These are phyloP conservation scores for Polypterus senegalus DNA, from an alignment of 2,113 vertebrate species.

Conservation along the genomic window DNA sequence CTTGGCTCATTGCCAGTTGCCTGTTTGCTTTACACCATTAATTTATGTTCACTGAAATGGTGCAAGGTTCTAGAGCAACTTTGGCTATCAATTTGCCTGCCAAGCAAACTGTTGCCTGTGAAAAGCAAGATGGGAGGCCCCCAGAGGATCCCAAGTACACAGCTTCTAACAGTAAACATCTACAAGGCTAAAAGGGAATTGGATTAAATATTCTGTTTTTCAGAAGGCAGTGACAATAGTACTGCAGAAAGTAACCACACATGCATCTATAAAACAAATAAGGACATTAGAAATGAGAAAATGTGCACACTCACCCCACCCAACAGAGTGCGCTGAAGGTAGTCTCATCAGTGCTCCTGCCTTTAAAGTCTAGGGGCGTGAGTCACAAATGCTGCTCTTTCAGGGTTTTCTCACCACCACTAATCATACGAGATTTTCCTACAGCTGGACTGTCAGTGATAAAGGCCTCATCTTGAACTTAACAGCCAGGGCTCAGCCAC, in stretches of 20 bases:
- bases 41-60: conserved; percentile 84
- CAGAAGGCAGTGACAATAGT: conserved; percentile 20
- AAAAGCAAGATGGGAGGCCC: conserved; percentile 50
- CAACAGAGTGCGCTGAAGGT: not conserved
- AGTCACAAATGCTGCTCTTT: not conserved
- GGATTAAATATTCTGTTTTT: conserved; percentile 48
- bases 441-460: not conserved
- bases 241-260: not conserved
- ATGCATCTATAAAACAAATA: not conserved
- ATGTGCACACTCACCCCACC: conserved; percentile 8
- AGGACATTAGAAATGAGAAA: not conserved
- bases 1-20: conserved; percentile 64
- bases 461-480: not conserved
- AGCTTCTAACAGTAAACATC: conserved; percentile 50
- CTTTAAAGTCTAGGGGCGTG: not conserved
- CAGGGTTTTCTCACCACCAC: not conserved
- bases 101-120: conserved; percentile 58
- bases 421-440: not conserved
- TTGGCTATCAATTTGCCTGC: conserved; percentile 63
- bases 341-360: not conserved
- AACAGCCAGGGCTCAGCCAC: not conserved
- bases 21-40: conserved; percentile 82
- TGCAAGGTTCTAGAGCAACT: conserved; percentile 75
- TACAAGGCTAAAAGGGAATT: conserved; percentile 62
- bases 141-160: conserved; percentile 52